Base-by-base conservation (phyloP, 2,888 invertebrate species). In the Xylocampa areola region DNA sequence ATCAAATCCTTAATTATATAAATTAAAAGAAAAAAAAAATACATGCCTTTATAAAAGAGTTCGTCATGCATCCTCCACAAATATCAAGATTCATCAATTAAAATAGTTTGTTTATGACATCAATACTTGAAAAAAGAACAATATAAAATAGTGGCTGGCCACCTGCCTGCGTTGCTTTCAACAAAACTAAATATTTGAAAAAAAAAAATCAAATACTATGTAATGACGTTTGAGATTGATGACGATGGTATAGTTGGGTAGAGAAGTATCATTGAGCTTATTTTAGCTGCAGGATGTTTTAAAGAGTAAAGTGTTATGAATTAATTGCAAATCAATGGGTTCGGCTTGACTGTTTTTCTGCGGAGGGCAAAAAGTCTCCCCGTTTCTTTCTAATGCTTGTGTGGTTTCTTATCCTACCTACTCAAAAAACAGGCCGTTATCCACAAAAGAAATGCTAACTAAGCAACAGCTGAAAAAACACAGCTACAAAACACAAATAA, bases 201-300 rank as follows among this genome's bases (percentile, higher is more conserved):
- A 79, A 73, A 79, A 82, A 82, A 84, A 82, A 79, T 47, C 70
- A 80, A 81, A 83, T 78, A 81, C 73, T 68, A 68, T 77, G 74
- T 76, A 79, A 81, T 82, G 83, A 82, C 82, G 70, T 65, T 50
- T 60, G 68, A 81, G 81, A 84, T 85, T 81, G 85, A 85, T 85
- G 80, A 80, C 76, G 75, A 74, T 67, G 65, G 62, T 61, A 77
- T 73, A 66, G 54, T 54, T 36, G 57, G 35, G 35, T 4, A 36
- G 58, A 57, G 49, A 14, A 5, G 6, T 11, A 8, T 25, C 7
- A 7, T 39, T 29, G n/a, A n/a, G n/a, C n/a, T 32, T 8, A 4
- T 37, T 21, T 8, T 8, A 8, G 25, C 25, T 25, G 8, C 6
- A 25, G 25, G 2, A 25, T n/a, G n/a, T n/a, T n/a, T n/a, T n/a